Evolutionary conservation across 2,888 invertebrate genomes (phyloP).

Genomic region (Eugnorisma glareosa): DNA sequence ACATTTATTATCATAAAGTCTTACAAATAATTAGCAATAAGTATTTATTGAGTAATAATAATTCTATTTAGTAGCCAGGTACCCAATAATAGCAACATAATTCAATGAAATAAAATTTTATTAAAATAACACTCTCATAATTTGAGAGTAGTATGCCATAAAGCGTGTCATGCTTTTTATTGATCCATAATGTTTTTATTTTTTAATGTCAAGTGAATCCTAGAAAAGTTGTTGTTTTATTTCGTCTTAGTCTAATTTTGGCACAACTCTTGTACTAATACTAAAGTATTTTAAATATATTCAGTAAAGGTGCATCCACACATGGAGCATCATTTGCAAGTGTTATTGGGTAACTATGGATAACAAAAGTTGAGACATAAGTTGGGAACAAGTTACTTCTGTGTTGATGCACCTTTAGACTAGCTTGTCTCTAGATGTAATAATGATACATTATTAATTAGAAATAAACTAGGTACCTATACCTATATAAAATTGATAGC

Average conservation of each 20-base stretch:
- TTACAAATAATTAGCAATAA: slow-evolving; percentile 43
- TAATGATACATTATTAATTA: slow-evolving; percentile 54
- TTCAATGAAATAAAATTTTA: background rate
- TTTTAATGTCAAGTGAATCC: background rate
- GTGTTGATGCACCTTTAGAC: background rate
- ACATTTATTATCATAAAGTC: slow-evolving; percentile 47
- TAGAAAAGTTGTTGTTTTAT: background rate
- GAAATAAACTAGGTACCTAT: slow-evolving; percentile 18
- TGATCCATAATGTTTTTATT: background rate
- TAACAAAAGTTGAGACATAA: background rate
- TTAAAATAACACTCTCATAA: slow-evolving; percentile 5
- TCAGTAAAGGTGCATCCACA: background rate
- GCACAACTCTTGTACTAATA: slow-evolving; percentile 35
- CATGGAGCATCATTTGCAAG: background rate
- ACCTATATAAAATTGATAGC: background rate
- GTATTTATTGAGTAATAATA: slow-evolving; percentile 33
- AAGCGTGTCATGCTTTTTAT: background rate
- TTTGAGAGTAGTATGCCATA: slow-evolving; percentile 1
- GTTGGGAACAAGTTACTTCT: background rate
- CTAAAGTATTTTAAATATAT: background rate
- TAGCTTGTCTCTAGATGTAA: slow-evolving; percentile 44
- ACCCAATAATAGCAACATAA: slow-evolving; percentile 25
- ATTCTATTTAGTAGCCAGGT: slow-evolving; percentile 42
- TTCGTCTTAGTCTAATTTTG: slow-evolving; percentile 26
- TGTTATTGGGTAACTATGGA: too few relatives aligned